phyloP scores from a whole-genome alignment of 2,113 vertebrate species.

The Sinocyclocheilus rhinocerous region DNA sequence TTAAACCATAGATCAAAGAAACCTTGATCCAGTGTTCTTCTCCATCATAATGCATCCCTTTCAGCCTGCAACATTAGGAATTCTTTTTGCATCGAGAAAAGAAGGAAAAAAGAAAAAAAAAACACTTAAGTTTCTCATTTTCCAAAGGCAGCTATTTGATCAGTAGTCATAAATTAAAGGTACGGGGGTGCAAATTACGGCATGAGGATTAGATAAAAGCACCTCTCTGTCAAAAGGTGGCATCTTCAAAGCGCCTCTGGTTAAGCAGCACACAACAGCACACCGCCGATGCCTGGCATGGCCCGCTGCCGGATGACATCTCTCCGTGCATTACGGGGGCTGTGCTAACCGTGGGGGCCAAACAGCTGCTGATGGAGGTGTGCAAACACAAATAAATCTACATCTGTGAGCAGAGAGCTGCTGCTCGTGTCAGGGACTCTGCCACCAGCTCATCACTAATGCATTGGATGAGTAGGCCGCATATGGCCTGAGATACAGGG shows the following conservation, averaged over 20 bases:
- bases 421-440: conserved; percentile 30
- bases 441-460: conserved; percentile 42
- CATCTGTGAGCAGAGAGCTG: conserved; percentile 61
- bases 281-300: conserved; percentile 70
- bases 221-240: conserved; percentile 72
- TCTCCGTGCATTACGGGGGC: conserved; percentile 71
- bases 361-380: conserved; percentile 68
- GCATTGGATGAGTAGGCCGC: conserved; percentile 31
- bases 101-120: conserved; percentile 26
- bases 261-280: conserved; percentile 65
- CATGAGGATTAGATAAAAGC: conserved; percentile 79
- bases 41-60: conserved; percentile 47
- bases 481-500: conserved; percentile 23
- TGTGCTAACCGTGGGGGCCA: conserved; percentile 71
- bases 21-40: conserved; percentile 59
- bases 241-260: conserved; percentile 68
- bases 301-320: conserved; percentile 76
- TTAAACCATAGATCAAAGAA: conserved; percentile 62
- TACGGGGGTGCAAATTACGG: conserved; percentile 76
- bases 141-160: conserved; percentile 79
- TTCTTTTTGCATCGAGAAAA: conserved; percentile 75
- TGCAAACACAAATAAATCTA: conserved; percentile 66
- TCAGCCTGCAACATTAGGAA: conserved; percentile 76
- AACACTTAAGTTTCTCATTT: conserved; percentile 61
- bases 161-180: conserved; percentile 80